A percentile compares a stretch with the other conserved stretches of the same genome.
phyloP scores from a whole-genome alignment of 2,888 invertebrate genomes.

The Allygus modestus region DNA sequence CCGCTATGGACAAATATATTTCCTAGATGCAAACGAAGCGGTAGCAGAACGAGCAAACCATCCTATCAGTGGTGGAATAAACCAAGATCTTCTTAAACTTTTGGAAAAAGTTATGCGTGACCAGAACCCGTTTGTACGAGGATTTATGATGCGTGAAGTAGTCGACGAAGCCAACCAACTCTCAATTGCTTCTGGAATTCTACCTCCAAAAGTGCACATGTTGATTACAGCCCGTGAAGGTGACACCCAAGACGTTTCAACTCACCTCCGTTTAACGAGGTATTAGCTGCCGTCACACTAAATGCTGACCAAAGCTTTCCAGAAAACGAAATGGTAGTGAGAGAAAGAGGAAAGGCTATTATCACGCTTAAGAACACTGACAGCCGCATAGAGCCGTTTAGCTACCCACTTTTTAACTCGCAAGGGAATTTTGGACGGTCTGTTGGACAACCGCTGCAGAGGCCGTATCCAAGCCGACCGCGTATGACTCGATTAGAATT shows the following conservation, averaged over 20 bases:
- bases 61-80: no score
- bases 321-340: slow-evolving; percentile 22
- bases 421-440: neutral
- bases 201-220: neutral
- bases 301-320: slow-evolving; percentile 30
- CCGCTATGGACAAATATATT: no score
- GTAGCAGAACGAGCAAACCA: no score
- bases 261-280: neutral
- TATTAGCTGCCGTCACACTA: neutral
- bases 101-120: slow-evolving; percentile 14
- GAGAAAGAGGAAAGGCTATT: neutral
- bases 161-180: slow-evolving; percentile 13
- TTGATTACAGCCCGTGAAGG: neutral
- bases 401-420: slow-evolving; percentile 3
- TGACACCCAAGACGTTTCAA: slow-evolving; percentile 21
- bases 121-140: no score
- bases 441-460: neutral
- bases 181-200: neutral
- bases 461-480: no score
- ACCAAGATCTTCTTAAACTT: no score
- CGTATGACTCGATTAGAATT: no score
- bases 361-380: neutral
- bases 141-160: slow-evolving; percentile 19
- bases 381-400: slow-evolving; percentile 26
- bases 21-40: no score